Base-by-base conservation (phyloP, 1,140 invertebrate species). In the Thaumetopoea pityocampa region DNA sequence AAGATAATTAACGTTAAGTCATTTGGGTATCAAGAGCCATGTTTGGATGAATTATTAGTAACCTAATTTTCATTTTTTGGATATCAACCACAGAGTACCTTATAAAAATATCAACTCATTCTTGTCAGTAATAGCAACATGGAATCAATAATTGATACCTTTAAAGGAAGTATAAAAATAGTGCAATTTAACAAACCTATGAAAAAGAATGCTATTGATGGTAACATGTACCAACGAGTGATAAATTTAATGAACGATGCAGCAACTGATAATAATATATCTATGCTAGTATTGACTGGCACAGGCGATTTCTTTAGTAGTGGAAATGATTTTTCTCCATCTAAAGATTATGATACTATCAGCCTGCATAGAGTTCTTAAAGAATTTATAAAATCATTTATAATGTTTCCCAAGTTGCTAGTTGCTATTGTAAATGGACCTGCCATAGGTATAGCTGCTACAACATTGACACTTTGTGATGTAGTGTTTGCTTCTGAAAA, bases 351-450 rank as follows among this genome's bases (percentile, higher is more conserved):
- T 15, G 42, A 49, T 8, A 38, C 37, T 2, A 49, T 47, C 26
- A 65, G 62, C 6, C 43, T 70, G 8, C 27, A 51, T 3, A 44
- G 63, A 22, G 44, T 79, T 29, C 56, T 87, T 45, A 90, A 89
- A 33, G 77, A 89, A 17, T 95, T 95, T 81, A 88, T 98, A 5
- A 85, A 88, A 49, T 85, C 92, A 2, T 91, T 97, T 52, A 96
- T 99, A 50, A 88, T 90, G 44, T 97, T 94, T 70, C 93, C 95
- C 0, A 99, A 99, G 80, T 87, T 97, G 9, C 67, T 99, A 23
- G 88, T 98, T 41, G 94, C 91, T 19, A 81, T 97, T 23, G 91
- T 99, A 0, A 97, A 99, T 89, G 97, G 96, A 18, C 95, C 94
- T 29, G 95, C 96, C n/a, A 89, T 98, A 47, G 98, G 98, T 9